Evolutionary conservation across 2,797 vertebrate species (phyloP).

Genomic region (Siniperca obscura): DNA sequence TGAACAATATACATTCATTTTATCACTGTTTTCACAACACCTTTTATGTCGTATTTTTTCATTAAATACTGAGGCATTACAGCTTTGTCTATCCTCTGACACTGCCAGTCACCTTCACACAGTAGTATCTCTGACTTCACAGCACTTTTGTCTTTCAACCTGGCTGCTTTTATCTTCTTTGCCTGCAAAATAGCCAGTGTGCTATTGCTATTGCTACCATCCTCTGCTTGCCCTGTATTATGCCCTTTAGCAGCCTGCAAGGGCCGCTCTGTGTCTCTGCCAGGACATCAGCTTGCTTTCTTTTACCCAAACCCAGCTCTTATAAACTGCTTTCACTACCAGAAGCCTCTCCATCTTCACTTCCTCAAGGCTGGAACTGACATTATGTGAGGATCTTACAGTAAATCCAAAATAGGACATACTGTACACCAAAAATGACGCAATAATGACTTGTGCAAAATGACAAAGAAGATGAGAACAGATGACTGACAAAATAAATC

Average conservation of each 20-base stretch:
- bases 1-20: slow-evolving; percentile 13
- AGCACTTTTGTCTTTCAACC: slow-evolving; percentile 63
- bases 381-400: background rate
- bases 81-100: slow-evolving; percentile 21
- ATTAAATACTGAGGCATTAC: slow-evolving; percentile 10
- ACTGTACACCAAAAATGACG: background rate
- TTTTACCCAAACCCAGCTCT: slow-evolving; percentile 15
- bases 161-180: slow-evolving; percentile 58
- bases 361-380: slow-evolving; percentile 14
- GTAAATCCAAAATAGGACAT: slow-evolving; percentile 2
- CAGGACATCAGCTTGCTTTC: slow-evolving; percentile 23
- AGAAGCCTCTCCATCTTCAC: slow-evolving; percentile 19
- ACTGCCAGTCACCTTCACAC: slow-evolving; percentile 43
- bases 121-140: slow-evolving; percentile 44
- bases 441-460: background rate
- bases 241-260: slow-evolving; percentile 54
- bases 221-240: slow-evolving; percentile 39
- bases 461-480: background rate
- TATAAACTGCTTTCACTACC: background rate
- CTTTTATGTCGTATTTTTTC: slow-evolving; percentile 22
- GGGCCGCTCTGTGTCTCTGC: slow-evolving; percentile 25
- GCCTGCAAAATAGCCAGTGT: slow-evolving; percentile 40
- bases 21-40: background rate
- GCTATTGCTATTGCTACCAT: too few relatives aligned
- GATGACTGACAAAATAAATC: slow-evolving; percentile 1